Base-by-base conservation (phyloP, 2,113 vertebrate genomes). In the Polypterus senegalus region DNA sequence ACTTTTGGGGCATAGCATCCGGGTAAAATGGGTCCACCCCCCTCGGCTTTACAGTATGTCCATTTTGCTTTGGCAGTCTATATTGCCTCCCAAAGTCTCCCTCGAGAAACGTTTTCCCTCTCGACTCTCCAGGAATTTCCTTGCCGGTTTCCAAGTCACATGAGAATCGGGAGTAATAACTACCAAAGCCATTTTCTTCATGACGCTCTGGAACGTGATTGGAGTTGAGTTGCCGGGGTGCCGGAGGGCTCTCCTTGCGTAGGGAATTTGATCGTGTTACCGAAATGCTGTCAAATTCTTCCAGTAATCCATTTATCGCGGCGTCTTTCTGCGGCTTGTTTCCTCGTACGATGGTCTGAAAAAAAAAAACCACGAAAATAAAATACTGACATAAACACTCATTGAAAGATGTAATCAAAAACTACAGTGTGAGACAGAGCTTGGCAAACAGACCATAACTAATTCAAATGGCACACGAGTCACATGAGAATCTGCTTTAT, bases 241-340 rank as follows among this genome's bases (percentile, higher is more conserved):
- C 90, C 4, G 93, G 91, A 1, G 94, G 95, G 51, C 96, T 99
- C 73, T 99, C 95, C 70, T 97, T 97, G 54, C 96, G 84, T 62
- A 99, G 80, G 44, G 96, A 99, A 74, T 99, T 99, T 77, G 96
- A 99, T 46, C 95, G 91, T 0, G 96, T 97, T 67, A 99, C 96
- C 0, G 96, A 99, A 77, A 99, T 96, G 71, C 89, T 97, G 88
- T 98, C 93, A 1, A 99, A 97, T 71, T 97, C 94, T 76, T 98
- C 94, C 27, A 99, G 86, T 53, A 99, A 86, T 62, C 96, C 96
- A 0, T 99, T 99, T 80, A 99, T 96, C 67, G 94, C 93, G 46
- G 88, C 81, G 59, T 97, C 94, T 73, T 93, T 92, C 67, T 88
- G 90, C 8, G 94, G 88, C 63, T 91, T 88, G 80, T 91, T 94